phyloP scores from a whole-genome alignment of 2,797 vertebrate genomes.

The Neosilurus mollespiculum region DNA sequence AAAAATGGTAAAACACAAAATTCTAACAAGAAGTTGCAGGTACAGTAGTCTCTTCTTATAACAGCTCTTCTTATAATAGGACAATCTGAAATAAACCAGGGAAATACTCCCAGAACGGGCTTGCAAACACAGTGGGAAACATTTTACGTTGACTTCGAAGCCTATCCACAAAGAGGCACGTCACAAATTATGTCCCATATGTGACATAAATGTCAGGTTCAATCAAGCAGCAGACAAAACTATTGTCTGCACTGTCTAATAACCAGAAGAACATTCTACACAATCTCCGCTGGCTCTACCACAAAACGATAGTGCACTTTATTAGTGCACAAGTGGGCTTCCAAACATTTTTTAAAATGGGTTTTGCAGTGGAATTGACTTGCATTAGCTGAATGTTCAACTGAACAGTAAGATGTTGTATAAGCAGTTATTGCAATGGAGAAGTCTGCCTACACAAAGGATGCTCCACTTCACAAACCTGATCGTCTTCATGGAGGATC shows the following conservation, averaged over 20 bases:
- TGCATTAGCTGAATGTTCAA: background rate
- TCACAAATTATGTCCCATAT: background rate
- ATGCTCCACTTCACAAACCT: background rate
- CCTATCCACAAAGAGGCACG: background rate
- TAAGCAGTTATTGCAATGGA: conserved; percentile 14
- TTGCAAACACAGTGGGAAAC: background rate
- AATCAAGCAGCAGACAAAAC: background rate
- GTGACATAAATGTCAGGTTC: background rate
- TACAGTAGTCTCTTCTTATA: too few species aligned
- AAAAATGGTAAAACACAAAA: too few species aligned
- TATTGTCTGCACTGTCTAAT: background rate
- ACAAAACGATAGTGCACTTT: background rate
- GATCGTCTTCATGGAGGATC: background rate
- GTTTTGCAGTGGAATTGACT: background rate
- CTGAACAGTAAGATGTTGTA: background rate
- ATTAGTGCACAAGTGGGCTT: background rate
- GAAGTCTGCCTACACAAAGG: conserved; percentile 11
- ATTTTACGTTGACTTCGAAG: too few species aligned
- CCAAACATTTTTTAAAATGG: conserved; percentile 4
- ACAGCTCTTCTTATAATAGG: too few species aligned
- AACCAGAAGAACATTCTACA: background rate
- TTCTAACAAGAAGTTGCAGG: too few species aligned
- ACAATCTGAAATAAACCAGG: background rate
- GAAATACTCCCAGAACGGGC: background rate
- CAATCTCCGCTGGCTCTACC: background rate